Conservation (phyloP, 1,140 invertebrate species). For the Cotesia chilonis region DNA sequence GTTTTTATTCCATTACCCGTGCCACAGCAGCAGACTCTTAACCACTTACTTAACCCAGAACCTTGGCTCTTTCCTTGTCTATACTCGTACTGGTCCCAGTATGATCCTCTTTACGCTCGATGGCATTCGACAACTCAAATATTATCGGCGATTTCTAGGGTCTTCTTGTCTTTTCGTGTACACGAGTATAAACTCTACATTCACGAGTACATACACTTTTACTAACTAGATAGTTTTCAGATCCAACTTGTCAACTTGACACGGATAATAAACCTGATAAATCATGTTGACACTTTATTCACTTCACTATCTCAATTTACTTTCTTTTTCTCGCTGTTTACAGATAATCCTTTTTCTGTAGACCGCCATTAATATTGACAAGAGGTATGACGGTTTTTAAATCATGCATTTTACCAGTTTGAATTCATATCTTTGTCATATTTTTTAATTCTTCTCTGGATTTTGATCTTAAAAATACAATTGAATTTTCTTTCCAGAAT, state of each 20-base stretch:
- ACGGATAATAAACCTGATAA: conserved; percentile 8
- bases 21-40: conserved; percentile 41
- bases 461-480: too few relatives aligned
- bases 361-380: too few relatives aligned
- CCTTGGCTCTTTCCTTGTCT: conserved; percentile 43
- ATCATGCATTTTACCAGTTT: too few relatives aligned
- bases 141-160: conserved; percentile 39
- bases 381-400: too few relatives aligned
- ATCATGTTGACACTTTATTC: conserved; percentile 21
- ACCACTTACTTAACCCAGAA: conserved; percentile 46
- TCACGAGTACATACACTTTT: background rate
- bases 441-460: too few relatives aligned
- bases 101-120: conserved; percentile 38
- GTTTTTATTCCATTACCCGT: conserved; percentile 48
- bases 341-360: too few relatives aligned
- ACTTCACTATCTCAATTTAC: too few relatives aligned
- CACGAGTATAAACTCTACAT: background rate
- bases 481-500: too few relatives aligned
- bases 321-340: too few relatives aligned
- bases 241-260: conserved; percentile 10
- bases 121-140: conserved; percentile 46
- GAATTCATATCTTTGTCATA: too few relatives aligned
- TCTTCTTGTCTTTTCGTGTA: conserved; percentile 16
- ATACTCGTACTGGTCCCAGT: conserved; percentile 13
- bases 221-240: conserved; percentile 12